Evolutionary conservation across 2,797 vertebrate species (phyloP), one percentile per base, ranked within the genome.

Genomic region (Phyllotis vaccarum): DNA sequence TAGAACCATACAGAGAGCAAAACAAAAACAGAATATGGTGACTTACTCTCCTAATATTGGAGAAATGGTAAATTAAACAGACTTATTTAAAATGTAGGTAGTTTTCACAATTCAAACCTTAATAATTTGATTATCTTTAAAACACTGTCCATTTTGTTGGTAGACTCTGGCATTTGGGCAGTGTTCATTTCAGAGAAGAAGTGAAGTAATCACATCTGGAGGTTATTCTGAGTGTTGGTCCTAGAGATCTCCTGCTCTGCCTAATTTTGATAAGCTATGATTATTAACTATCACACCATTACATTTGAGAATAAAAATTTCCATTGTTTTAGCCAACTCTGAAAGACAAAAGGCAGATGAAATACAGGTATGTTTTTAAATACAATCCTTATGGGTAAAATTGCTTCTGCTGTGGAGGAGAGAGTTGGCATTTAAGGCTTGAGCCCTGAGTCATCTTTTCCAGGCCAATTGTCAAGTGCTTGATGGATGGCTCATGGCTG

Each of bases 391-490:
- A 7, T 80, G 90, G 75, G 27, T 81, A 85, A 91, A 56, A 46
- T 70, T n/a, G 19, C 82, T 13, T 80, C 92, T 90, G 87, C 78
- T 95, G 66, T 17, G 5, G 12, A 97, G 85, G 95, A 95, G 89
- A 93, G 58, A 87, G 88, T 94, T 96, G 94, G 96, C 60, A 68
- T 98, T 97, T 97, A 95, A 97, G 96, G 90, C 96, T 97, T 94
- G 95, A 89, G n/a, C 91, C 83, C 96, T 98, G 98, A 98, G 96
- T 98, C 98, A 98, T 98, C 97, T 97, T 98, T 98, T 98, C 98
- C 90, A 96, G 98, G 97, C 97, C 98, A 97, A 86, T 97, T 97
- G 96, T 98, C 98, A 98, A 98, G 94, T 49, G 94, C 66, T 76
- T 98, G 98, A 98, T 94, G 93, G 74, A 98, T 98, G 96, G 95